Evolutionary conservation across 2,113 vertebrate genomes (phyloP).

Genomic region (Sinocyclocheilus maitianheensis): DNA sequence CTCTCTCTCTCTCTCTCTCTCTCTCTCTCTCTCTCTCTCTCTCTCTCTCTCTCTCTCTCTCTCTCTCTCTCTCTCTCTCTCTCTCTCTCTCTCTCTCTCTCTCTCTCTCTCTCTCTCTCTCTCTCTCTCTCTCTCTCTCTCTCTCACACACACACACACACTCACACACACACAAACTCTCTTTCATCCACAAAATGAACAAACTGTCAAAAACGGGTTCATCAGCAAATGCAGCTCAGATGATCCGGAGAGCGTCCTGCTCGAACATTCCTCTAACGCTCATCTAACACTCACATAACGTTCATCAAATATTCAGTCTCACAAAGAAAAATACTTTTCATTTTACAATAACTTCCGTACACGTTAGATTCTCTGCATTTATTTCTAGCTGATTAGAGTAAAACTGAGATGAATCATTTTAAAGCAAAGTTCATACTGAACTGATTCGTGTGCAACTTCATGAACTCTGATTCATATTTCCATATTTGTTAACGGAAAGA

Average conservation of each 20-base stretch:
- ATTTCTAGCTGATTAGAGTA: background rate
- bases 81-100: too few relatives aligned
- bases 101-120: too few relatives aligned
- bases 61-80: too few relatives aligned
- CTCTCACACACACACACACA: too few relatives aligned
- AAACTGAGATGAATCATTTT: background rate
- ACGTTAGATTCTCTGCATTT: background rate
- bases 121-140: too few relatives aligned
- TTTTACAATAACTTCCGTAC: background rate
- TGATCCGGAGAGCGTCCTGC: background rate
- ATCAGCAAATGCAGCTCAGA: background rate
- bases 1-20: too few relatives aligned
- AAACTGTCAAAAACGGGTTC: background rate
- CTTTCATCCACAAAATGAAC: background rate
- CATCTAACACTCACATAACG: background rate
- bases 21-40: too few relatives aligned
- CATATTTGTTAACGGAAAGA: background rate
- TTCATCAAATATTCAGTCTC: background rate
- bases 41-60: too few relatives aligned
- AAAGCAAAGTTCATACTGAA: background rate
- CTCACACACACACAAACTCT: background rate
- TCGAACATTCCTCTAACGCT: too few relatives aligned
- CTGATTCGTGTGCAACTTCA: background rate
- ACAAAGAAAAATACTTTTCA: background rate
- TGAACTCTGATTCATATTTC: background rate